Conservation (phyloP, 2,888 invertebrate species). For the Micoletzkya japonica region DNA sequence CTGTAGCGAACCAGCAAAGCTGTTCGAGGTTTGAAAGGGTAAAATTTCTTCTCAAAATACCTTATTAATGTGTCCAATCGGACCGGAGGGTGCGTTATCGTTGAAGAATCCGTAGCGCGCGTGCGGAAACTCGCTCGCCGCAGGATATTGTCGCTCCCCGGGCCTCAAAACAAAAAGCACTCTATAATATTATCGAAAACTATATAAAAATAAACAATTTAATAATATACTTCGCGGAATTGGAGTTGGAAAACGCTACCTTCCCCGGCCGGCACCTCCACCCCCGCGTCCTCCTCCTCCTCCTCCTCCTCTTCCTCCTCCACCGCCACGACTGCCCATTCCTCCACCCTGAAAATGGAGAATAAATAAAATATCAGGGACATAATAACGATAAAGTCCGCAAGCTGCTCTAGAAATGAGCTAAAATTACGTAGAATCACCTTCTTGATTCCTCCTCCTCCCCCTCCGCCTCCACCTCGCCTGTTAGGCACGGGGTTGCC, state of each 20-base stretch:
- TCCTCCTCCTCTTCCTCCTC: neutral
- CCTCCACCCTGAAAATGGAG: neutral
- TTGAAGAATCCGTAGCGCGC: constrained; percentile 29
- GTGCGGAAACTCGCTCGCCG: constrained; percentile 11
- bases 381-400: no score
- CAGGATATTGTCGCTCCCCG: neutral
- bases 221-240: no score
- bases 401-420: no score
- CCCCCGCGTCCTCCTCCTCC: constrained; percentile 4
- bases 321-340: neutral
- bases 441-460: neutral
- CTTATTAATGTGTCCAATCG: constrained; percentile 27
- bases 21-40: no score
- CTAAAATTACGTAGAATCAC: neutral
- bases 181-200: neutral
- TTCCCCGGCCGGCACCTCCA: neutral
- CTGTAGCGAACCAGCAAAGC: no score
- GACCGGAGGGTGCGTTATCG: constrained; percentile 22
- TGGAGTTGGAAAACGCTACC: no score
- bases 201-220: neutral
- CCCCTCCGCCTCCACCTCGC: neutral
- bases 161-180: neutral
- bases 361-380: neutral
- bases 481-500: constrained; percentile 22
- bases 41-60: no score